phyloP scores from a whole-genome alignment of 2,888 invertebrate genomes.

The Eupithecia exiguata region DNA sequence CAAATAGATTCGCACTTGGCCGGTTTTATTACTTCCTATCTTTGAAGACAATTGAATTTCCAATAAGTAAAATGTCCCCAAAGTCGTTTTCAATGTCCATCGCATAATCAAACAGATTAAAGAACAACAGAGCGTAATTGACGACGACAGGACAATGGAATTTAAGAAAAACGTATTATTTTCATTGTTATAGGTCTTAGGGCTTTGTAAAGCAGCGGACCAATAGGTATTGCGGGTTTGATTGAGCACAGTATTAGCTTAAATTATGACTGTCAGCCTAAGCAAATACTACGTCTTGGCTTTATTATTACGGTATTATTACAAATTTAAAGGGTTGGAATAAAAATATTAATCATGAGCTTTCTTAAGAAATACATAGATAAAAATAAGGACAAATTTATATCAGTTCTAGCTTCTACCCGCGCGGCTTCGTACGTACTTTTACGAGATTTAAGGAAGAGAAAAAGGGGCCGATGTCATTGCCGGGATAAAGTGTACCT shows the following conservation, averaged over 20 bases:
- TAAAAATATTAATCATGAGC: too few species aligned
- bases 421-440: too few species aligned
- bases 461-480: too few species aligned
- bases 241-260: neutral
- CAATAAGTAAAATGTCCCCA: neutral
- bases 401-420: too few species aligned
- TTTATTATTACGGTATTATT: neutral
- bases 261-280: neutral
- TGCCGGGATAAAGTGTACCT: too few species aligned
- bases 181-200: constrained; percentile 5
- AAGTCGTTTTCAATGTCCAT: constrained; percentile 9
- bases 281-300: neutral
- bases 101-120: constrained; percentile 12
- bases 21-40: neutral
- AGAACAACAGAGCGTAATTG: constrained; percentile 9
- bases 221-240: neutral
- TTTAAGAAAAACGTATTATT: constrained; percentile 5
- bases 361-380: too few species aligned
- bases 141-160: neutral
- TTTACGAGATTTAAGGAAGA: too few species aligned
- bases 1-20: neutral
- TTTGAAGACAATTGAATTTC: constrained; percentile 14
- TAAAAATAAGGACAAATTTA: too few species aligned
- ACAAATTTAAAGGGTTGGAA: neutral
- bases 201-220: constrained; percentile 2